Conservation (phyloP, 2,888 invertebrate species). For the Aethes cnicana region DNA sequence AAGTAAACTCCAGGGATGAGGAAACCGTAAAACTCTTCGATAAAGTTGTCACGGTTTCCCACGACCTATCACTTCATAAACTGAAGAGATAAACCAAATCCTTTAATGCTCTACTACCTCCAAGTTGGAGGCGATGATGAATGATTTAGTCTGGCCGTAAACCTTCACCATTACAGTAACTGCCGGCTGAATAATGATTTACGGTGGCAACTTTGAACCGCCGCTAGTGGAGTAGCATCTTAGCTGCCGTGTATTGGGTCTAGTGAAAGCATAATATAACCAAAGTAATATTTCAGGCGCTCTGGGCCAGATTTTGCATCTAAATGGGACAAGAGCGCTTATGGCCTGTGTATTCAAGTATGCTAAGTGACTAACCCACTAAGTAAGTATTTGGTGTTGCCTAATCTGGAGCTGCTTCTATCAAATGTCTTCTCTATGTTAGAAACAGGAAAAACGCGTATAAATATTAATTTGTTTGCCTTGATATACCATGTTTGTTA, state of each 20-base stretch:
- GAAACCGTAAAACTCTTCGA: neutral
- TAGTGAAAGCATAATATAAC: slow-evolving; percentile 1
- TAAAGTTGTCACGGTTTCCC: slow-evolving; percentile 5
- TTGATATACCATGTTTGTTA: no score
- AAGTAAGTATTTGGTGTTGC: neutral
- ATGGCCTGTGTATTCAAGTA: slow-evolving; percentile 7
- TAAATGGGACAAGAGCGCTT: slow-evolving; percentile 10
- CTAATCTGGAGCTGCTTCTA: slow-evolving; percentile 1
- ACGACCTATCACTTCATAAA: slow-evolving; percentile 19
- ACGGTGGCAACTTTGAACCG: slow-evolving; percentile 52
- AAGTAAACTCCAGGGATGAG: no score
- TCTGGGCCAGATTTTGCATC: slow-evolving; percentile 9
- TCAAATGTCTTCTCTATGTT: no score
- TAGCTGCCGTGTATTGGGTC: slow-evolving; percentile 10
- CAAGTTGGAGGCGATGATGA: slow-evolving; percentile 33
- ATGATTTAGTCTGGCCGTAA: slow-evolving; percentile 35
- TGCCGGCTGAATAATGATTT: slow-evolving; percentile 51
- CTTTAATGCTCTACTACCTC: slow-evolving; percentile 21
- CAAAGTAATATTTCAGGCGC: slow-evolving; percentile 16
- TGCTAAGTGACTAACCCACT: neutral
- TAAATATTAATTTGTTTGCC: no score
- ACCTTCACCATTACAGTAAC: slow-evolving; percentile 49
- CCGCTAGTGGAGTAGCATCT: slow-evolving; percentile 25
- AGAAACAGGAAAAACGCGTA: no score
- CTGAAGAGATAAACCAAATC: slow-evolving; percentile 19